A percentile compares a stretch with the other conserved stretches of the same genome.
These are phyloP conservation scores for Peromyscus californicus DNA, from an alignment of 2,113 vertebrate genomes.

Conservation along the genomic window DNA sequence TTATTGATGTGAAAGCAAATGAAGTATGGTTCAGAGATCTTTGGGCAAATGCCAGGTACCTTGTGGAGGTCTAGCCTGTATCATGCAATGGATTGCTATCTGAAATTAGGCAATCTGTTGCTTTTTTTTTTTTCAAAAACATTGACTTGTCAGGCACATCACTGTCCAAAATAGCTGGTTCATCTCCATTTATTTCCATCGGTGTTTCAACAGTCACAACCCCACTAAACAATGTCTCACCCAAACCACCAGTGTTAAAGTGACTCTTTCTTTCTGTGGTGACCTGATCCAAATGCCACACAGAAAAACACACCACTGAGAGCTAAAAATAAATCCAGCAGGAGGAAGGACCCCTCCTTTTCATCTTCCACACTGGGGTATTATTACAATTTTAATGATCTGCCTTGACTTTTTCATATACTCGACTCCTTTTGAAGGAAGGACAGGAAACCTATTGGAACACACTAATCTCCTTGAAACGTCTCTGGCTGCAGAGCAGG, in stretches of 20 bases:
- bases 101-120: conserved; percentile 63
- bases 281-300: conserved; percentile 54
- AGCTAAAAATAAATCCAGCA: conserved; percentile 75
- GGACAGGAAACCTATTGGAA: conserved; percentile 69
- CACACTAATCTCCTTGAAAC: conserved; percentile 76
- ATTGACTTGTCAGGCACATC: conserved; percentile 61
- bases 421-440: conserved; percentile 72
- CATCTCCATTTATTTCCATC: conserved; percentile 66
- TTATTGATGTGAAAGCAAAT: conserved; percentile 27
- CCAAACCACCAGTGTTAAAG: conserved; percentile 45
- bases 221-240: conserved; percentile 63
- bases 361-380: conserved; percentile 71
- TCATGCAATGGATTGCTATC: conserved; percentile 30
- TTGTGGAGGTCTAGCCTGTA: not conserved
- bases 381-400: conserved; percentile 80
- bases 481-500: conserved; percentile 48
- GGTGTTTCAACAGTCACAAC: conserved; percentile 55
- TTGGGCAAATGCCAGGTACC: not conserved
- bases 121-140: not conserved
- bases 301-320: conserved; percentile 51
- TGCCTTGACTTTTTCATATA: conserved; percentile 71
- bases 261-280: conserved; percentile 53
- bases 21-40: conserved; percentile 27
- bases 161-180: conserved; percentile 55
- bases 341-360: conserved; percentile 54